phyloP scores from a whole-genome alignment of 2,113 vertebrate genomes.

The Phyllopteryx taeniolatus region DNA sequence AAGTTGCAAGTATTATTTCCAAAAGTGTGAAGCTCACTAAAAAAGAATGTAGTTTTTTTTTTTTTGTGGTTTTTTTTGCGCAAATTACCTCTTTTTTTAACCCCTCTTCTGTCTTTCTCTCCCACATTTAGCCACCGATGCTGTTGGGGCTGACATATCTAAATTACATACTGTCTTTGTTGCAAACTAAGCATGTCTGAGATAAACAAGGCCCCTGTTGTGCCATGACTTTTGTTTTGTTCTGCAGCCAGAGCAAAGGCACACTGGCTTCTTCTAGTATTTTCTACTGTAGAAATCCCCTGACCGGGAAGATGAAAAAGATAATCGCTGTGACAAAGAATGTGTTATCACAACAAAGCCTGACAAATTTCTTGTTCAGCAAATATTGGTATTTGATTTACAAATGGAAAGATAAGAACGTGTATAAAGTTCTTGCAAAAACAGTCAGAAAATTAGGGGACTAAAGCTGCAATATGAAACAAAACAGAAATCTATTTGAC shows the following conservation, averaged over 20 bases:
- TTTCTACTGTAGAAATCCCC: not conserved
- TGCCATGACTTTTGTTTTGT: conserved; percentile 5
- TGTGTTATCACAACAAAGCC: not conserved
- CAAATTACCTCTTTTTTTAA: conserved; percentile 2
- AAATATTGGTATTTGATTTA: too few species aligned
- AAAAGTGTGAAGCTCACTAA: not conserved
- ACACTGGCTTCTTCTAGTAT: not conserved
- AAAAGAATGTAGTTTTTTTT: not conserved
- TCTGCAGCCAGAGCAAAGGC: conserved; percentile 17
- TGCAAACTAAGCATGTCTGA: conserved; percentile 22
- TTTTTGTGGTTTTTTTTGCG: not conserved
- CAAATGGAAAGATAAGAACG: too few species aligned
- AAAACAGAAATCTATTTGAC: too few species aligned
- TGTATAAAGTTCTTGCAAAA: too few species aligned
- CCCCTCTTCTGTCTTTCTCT: not conserved
- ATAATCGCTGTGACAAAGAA: not conserved
- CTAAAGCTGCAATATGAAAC: too few species aligned
- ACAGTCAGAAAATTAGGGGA: too few species aligned
- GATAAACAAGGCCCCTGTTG: conserved; percentile 6
- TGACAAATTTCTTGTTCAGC: not conserved
- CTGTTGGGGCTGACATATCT: not conserved
- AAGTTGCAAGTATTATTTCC: not conserved
- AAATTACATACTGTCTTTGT: not conserved
- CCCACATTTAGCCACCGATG: not conserved
- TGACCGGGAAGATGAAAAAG: not conserved